Evolutionary conservation across 2,888 invertebrate species (phyloP).

Genomic region (Leptarthrus brevirostris): DNA sequence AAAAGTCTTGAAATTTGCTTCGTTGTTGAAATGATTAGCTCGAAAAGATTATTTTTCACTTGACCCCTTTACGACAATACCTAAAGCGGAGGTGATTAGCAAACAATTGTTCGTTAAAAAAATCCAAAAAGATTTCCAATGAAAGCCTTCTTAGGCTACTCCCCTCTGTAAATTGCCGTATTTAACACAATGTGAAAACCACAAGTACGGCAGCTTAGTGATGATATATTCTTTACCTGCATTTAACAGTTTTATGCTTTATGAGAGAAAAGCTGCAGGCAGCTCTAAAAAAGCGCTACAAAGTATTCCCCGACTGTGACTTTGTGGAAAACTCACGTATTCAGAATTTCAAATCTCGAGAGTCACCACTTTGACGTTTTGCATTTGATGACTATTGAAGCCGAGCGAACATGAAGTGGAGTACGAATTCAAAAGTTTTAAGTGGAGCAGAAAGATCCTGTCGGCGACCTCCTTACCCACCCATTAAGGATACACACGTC

Average conservation of each 20-base stretch:
- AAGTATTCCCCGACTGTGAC: neutral
- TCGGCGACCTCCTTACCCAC: neutral
- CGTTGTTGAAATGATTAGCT: neutral
- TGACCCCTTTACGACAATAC: neutral
- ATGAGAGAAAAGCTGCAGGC: constrained; percentile 10
- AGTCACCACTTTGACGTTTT: constrained; percentile 9
- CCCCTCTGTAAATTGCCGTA: neutral
- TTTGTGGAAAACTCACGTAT: constrained; percentile 23
- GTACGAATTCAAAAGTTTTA: neutral
- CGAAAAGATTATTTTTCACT: neutral
- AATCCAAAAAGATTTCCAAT: neutral
- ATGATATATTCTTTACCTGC: constrained; percentile 11
- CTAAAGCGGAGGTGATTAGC: constrained; percentile 8
- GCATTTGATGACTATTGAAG: constrained; percentile 37
- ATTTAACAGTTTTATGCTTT: too few species aligned
- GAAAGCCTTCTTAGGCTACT: neutral
- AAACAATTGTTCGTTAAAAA: neutral
- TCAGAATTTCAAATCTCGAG: constrained; percentile 16
- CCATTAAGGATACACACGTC: neutral
- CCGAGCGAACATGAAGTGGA: neutral
- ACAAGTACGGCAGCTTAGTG: neutral
- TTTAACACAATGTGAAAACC: constrained; percentile 5
- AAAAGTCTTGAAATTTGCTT: too few species aligned
- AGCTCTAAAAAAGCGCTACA: neutral
- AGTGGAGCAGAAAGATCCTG: neutral